Evolutionary conservation across 1,140 invertebrate species (phyloP).

Genomic region (Atta colombica): DNA sequence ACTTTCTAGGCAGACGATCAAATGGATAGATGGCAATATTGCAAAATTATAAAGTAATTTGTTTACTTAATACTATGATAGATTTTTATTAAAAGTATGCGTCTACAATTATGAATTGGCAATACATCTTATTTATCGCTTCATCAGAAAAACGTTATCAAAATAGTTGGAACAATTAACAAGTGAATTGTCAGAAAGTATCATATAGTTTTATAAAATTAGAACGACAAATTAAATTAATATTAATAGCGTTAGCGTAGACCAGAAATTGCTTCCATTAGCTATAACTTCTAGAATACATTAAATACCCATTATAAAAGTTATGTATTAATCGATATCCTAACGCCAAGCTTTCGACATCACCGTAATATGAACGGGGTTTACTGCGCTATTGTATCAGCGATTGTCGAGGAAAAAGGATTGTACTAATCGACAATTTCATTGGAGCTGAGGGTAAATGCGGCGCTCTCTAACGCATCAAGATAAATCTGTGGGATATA

Average conservation of each 20-base stretch:
- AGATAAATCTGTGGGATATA: conserved; percentile 53
- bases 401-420: conserved; percentile 40
- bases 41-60: too few species aligned
- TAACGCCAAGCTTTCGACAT: background rate
- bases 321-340: conserved; percentile 31
- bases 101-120: background rate
- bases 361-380: conserved; percentile 17
- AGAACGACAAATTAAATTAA: conserved; percentile 27
- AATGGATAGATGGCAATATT: too few species aligned
- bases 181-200: background rate
- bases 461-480: conserved; percentile 8
- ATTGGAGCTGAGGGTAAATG: background rate
- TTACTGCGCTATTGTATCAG: conserved; percentile 69
- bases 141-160: background rate
- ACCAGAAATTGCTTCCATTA: background rate
- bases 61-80: background rate
- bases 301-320: conserved; percentile 56
- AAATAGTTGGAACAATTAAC: background rate
- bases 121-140: background rate
- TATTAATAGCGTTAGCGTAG: conserved; percentile 12
- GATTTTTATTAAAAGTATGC: background rate
- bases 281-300: conserved; percentile 33
- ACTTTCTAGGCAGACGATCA: too few species aligned
- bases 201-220: background rate
- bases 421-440: conserved; percentile 69